Percentiles rank a stretch among this genome's conserved stretches.
These are phyloP conservation scores for Spilarctia lutea DNA, from an alignment of 2,888 invertebrate species.

Conservation along the genomic window DNA sequence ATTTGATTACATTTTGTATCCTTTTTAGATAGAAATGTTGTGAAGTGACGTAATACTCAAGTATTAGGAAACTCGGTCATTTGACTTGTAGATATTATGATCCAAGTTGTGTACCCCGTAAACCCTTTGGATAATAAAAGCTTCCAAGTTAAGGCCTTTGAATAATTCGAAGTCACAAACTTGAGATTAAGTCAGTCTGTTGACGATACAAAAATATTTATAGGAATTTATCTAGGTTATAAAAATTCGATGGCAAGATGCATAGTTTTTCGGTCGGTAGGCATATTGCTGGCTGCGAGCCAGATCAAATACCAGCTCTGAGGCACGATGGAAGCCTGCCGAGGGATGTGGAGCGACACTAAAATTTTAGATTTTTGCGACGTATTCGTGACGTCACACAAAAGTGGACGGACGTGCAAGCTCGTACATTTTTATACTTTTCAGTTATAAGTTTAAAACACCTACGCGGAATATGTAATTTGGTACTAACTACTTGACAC, in stretches of 20 bases:
- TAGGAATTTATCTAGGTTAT: slow-evolving; percentile 66
- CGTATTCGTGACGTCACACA: slow-evolving; percentile 44
- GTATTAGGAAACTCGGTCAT: slow-evolving; percentile 38
- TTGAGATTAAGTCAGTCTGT: slow-evolving; percentile 39
- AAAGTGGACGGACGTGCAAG: slow-evolving; percentile 19
- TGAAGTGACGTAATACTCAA: slow-evolving; percentile 24
- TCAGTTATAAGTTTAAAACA: no score
- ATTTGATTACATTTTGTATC: slow-evolving; percentile 22
- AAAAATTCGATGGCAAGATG: slow-evolving; percentile 71
- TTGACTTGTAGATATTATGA: slow-evolving; percentile 48
- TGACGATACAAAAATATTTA: slow-evolving; percentile 43
- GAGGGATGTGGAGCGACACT: slow-evolving; percentile 69
- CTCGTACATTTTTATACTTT: slow-evolving; percentile 1
- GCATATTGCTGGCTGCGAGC: slow-evolving; percentile 76
- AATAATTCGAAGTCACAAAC: slow-evolving; percentile 50
- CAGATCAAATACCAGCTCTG: slow-evolving; percentile 73
- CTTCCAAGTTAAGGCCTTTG: slow-evolving; percentile 36
- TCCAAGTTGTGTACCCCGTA: slow-evolving; percentile 41
- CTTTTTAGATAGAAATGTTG: slow-evolving; percentile 21
- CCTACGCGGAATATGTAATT: not conserved
- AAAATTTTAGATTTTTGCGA: slow-evolving; percentile 72
- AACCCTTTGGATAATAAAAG: slow-evolving; percentile 46
- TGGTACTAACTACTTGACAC: no score
- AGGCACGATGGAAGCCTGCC: slow-evolving; percentile 56
- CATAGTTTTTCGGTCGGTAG: slow-evolving; percentile 71